Evolutionary conservation across 2,113 vertebrate species (phyloP).

Genomic region (Silurus asotus): DNA sequence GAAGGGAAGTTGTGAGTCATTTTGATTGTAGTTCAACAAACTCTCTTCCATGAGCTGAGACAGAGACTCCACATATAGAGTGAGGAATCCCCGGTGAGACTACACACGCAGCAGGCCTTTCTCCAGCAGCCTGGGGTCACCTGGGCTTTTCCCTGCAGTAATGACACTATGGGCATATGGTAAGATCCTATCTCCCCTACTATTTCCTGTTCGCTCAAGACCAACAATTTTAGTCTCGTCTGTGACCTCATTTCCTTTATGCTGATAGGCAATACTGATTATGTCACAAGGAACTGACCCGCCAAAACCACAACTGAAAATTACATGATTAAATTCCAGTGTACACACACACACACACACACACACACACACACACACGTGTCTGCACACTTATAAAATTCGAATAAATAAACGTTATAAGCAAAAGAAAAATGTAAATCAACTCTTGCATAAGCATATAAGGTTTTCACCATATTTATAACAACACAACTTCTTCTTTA

Average conservation of each 20-base stretch:
- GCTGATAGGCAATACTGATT: neutral
- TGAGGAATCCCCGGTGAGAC: constrained; percentile 49
- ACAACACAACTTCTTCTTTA: neutral
- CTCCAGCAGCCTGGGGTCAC: constrained; percentile 20
- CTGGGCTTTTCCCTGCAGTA: constrained; percentile 55
- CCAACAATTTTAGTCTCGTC: neutral
- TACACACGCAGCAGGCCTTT: constrained; percentile 29
- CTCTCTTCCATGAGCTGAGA: constrained; percentile 53
- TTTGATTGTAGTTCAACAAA: constrained; percentile 53
- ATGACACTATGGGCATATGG: constrained; percentile 47
- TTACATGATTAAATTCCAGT: constrained; percentile 21
- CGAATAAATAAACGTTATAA: neutral
- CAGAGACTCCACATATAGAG: constrained; percentile 37
- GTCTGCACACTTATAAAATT: neutral
- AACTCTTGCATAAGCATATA: neutral
- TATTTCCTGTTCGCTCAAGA: constrained; percentile 58
- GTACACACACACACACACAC: neutral
- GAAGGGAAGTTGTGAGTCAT: constrained; percentile 53
- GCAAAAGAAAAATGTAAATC: neutral
- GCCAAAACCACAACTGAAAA: constrained; percentile 1
- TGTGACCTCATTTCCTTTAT: constrained; percentile 50
- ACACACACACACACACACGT: neutral
- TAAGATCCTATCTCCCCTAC: constrained; percentile 59
- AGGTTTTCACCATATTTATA: neutral
- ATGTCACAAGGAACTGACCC: constrained; percentile 36